These are phyloP conservation scores for Pseudococcus longispinus DNA, from an alignment of 2,888 invertebrate species.

Conservation along the genomic window DNA sequence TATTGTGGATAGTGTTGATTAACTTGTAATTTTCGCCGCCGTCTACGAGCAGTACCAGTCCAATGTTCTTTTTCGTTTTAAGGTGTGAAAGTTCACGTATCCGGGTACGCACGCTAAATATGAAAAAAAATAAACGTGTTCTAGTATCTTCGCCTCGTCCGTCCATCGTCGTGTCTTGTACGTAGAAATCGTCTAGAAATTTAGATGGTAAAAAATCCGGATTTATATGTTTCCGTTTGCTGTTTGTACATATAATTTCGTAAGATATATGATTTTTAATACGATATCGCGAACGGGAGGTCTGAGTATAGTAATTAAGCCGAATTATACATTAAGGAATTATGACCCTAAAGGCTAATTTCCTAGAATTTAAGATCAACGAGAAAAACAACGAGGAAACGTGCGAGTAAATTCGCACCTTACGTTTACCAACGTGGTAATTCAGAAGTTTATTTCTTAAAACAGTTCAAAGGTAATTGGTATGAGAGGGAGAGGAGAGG, in stretches of 20 bases:
- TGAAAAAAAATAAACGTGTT: neutral
- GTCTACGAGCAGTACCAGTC: neutral
- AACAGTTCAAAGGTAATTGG: no score
- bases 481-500: no score
- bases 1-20: conserved; percentile 14
- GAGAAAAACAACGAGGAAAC: no score
- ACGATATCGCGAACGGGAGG: neutral
- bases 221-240: neutral
- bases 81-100: conserved; percentile 40
- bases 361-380: no score
- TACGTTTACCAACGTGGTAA: no score
- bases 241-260: neutral
- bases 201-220: neutral
- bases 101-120: conserved; percentile 9
- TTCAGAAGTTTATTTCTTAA: no score
- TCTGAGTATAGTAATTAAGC: no score
- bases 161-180: conserved; percentile 7
- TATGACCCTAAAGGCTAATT: no score
- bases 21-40: conserved; percentile 31
- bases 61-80: neutral
- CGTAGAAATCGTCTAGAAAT: neutral
- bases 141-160: neutral
- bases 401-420: no score
- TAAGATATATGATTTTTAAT: neutral
- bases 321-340: no score